Evolutionary conservation across 2,888 invertebrate species (phyloP).

Genomic region (Eubasilissa splendida): DNA sequence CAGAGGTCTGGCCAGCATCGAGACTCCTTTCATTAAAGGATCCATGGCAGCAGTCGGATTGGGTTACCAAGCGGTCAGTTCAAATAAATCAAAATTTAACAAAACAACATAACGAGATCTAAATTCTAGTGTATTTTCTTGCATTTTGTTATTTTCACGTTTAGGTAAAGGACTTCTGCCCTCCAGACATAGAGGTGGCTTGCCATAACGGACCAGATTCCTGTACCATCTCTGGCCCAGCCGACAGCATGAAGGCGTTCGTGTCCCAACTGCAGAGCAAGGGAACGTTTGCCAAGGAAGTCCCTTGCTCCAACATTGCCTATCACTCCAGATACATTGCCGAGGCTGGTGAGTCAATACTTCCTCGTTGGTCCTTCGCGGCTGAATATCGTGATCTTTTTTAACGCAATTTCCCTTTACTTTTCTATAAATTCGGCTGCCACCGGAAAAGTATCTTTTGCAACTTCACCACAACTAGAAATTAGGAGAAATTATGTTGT

Average conservation of each 20-base stretch:
- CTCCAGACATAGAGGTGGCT: slow-evolving; percentile 85
- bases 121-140: neutral
- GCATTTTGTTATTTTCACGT: neutral
- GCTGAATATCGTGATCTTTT: no score
- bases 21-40: slow-evolving; percentile 80
- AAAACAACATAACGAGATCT: neutral
- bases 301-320: slow-evolving; percentile 90
- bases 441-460: no score
- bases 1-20: slow-evolving; percentile 83
- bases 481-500: no score
- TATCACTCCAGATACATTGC: slow-evolving; percentile 91
- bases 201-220: slow-evolving; percentile 91
- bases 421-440: no score
- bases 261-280: slow-evolving; percentile 78
- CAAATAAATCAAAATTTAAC: no score
- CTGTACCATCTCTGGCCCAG: slow-evolving; percentile 92
- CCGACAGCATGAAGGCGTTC: slow-evolving; percentile 77
- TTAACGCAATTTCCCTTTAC: no score
- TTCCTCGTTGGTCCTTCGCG: no score
- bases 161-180: slow-evolving; percentile 77
- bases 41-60: slow-evolving; percentile 92
- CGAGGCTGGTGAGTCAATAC: slow-evolving; percentile 69
- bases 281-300: slow-evolving; percentile 86
- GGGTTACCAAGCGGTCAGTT: slow-evolving; percentile 71
- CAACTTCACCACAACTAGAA: no score